Percentiles rank a stretch among this genome's conserved stretches.
phyloP scores from a whole-genome alignment of 2,797 vertebrate genomes.

The Octomys mimax region DNA sequence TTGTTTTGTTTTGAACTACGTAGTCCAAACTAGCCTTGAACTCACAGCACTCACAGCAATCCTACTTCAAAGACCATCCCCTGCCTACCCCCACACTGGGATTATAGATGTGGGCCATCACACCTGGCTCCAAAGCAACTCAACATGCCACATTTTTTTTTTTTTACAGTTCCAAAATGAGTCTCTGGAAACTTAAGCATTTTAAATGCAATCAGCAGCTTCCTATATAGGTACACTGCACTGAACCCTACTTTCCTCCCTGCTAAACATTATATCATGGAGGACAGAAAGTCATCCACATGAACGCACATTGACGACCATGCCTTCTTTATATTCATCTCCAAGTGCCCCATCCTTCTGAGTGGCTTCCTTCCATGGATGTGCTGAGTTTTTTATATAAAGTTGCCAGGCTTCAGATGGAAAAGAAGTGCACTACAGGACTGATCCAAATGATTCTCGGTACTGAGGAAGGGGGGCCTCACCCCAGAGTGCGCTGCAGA shows the following conservation, averaged over 20 bases:
- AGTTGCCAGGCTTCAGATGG: background rate
- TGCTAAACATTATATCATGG: background rate
- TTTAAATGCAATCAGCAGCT: background rate
- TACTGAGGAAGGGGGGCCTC: background rate
- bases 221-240: background rate
- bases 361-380: slow-evolving; percentile 3
- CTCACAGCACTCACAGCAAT: background rate
- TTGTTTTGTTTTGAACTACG: background rate
- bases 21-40: background rate
- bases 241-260: slow-evolving; percentile 1
- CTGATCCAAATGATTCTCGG: slow-evolving; percentile 1
- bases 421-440: background rate
- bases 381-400: background rate
- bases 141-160: background rate
- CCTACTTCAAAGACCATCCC: background rate
- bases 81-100: background rate
- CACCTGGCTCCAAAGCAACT: background rate
- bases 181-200: slow-evolving; percentile 14
- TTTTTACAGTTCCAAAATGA: background rate
- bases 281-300: background rate
- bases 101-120: background rate
- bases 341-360: background rate
- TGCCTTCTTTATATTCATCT: background rate
- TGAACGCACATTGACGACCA: background rate
- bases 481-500: background rate